Base-by-base conservation (phyloP, 2,888 invertebrate genomes). In the Trachelus iudaicus region DNA sequence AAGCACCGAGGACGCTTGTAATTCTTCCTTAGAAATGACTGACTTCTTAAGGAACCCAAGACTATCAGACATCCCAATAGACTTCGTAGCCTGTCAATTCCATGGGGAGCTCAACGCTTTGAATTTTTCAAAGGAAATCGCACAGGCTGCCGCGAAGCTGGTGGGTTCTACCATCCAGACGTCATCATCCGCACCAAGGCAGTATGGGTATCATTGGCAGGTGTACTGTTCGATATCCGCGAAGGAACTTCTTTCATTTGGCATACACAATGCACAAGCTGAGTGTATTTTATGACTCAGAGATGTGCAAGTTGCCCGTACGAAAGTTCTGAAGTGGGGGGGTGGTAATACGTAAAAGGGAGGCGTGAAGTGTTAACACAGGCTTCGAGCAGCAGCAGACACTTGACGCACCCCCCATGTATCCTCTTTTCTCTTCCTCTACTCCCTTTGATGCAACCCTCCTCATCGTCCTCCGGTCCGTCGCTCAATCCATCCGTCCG, bases 311-410 rank as follows among this genome's bases (percentile, higher is more conserved):
- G 84, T 82, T 83, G 83, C 84, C 83, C 82, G 81, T 81, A 82
- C 82, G 83, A 79, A 83, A 86, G 77, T 83, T 83, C 77, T 83
- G 81, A 80, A 84, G 85, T 81, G 71, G 81, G 71, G 81, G 82
- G 83, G 81, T 81, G 84, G 82, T 87, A 87, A 87, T 87, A 85
- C 83, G 87, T 83, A 85, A 85, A 87, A 86, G 87, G 87, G 86
- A 87, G 86, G 87, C 84, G 87, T 84, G 86, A 88, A 87, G 87
- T 87, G 87, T 87, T 88, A 87, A 87, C 87, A 86, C 83, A 85
- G 86, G 82, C 82, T 56, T 81, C 83, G 83, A 83, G 85, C 84
- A 84, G 82, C 81, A 82, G 83, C 84, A 83, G 85, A 86, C 85
- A 87, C 88, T 87, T 83, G 83, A 85, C 84, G 83, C 84, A 81